Conservation (phyloP, 1,140 invertebrate species). For the Cotesia vestalis region DNA sequence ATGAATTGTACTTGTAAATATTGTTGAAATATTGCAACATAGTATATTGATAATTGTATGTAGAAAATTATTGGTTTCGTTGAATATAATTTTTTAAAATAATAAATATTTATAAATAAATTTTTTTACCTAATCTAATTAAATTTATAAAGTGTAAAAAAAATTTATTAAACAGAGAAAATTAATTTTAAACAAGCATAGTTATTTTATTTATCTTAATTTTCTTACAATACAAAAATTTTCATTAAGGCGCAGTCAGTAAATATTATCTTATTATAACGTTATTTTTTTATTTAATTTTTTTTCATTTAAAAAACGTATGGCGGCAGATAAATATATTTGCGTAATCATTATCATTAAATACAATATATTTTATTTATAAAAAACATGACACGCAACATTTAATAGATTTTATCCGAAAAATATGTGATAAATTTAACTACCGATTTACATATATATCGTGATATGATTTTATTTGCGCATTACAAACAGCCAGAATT, state of each 20-base stretch:
- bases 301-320: slow-evolving; percentile 4
- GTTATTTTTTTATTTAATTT: not conserved
- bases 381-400: slow-evolving; percentile 4
- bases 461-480: slow-evolving; percentile 7
- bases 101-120: slow-evolving; percentile 11
- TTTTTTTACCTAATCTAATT: not conserved
- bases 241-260: slow-evolving; percentile 17
- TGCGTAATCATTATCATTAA: slow-evolving; percentile 1
- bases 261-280: not conserved
- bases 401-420: slow-evolving; percentile 12
- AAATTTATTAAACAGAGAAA: slow-evolving; percentile 24
- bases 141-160: not conserved
- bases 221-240: slow-evolving; percentile 1
- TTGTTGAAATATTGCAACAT: slow-evolving; percentile 35
- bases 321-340: slow-evolving; percentile 2
- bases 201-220: slow-evolving; percentile 19
- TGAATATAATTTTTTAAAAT: slow-evolving; percentile 15
- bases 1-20: slow-evolving; percentile 42
- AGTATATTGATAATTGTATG: slow-evolving; percentile 13
- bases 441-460: not conserved
- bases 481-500: not conserved
- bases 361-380: slow-evolving; percentile 15
- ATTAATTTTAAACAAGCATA: slow-evolving; percentile 25
- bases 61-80: not conserved
- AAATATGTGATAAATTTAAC: slow-evolving; percentile 4